These are phyloP conservation scores for Antennarius maculatus DNA, from an alignment of 2,797 vertebrate genomes.

Conservation along the genomic window DNA sequence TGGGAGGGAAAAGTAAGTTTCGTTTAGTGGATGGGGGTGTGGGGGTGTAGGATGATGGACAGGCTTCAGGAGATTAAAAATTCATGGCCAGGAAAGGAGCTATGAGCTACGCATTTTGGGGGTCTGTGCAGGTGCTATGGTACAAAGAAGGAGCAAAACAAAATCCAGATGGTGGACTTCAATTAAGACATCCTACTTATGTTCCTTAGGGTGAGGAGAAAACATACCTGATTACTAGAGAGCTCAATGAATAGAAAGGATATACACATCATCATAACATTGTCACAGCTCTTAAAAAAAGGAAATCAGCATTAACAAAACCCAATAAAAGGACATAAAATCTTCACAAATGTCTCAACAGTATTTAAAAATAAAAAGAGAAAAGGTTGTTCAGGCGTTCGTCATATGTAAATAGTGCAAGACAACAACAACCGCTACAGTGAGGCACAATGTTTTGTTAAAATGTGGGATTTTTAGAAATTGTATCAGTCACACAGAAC, in stretches of 20 bases:
- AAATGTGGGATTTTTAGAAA: slow-evolving; percentile 50
- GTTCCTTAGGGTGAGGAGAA: slow-evolving; percentile 51
- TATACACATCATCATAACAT: slow-evolving; percentile 76
- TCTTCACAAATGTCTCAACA: slow-evolving; percentile 90
- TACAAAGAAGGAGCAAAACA: slow-evolving; percentile 55
- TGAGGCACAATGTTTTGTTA: slow-evolving; percentile 86
- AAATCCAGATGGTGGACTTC: slow-evolving; percentile 25
- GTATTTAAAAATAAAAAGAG: slow-evolving; percentile 91
- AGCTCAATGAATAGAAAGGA: slow-evolving; percentile 73
- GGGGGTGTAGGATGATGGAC: slow-evolving; percentile 22
- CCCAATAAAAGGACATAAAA: slow-evolving; percentile 85
- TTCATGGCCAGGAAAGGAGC: slow-evolving; percentile 36
- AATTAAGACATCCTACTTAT: slow-evolving; percentile 49
- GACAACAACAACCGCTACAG: slow-evolving; percentile 89
- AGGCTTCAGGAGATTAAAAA: slow-evolving; percentile 41
- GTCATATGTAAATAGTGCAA: slow-evolving; percentile 92
- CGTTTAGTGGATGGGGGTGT: slow-evolving; percentile 30
- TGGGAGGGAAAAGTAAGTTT: slow-evolving; percentile 38
- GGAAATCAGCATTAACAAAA: slow-evolving; percentile 75
- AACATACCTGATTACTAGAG: slow-evolving; percentile 78
- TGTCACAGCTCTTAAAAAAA: slow-evolving; percentile 81
- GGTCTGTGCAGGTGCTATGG: slow-evolving; percentile 43
- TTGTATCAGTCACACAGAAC: slow-evolving; percentile 41
- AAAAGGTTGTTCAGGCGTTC: slow-evolving; percentile 92
- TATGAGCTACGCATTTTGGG: slow-evolving; percentile 16